These are phyloP conservation scores for Volucella inanis DNA, from an alignment of 2,888 invertebrate genomes.

Conservation along the genomic window DNA sequence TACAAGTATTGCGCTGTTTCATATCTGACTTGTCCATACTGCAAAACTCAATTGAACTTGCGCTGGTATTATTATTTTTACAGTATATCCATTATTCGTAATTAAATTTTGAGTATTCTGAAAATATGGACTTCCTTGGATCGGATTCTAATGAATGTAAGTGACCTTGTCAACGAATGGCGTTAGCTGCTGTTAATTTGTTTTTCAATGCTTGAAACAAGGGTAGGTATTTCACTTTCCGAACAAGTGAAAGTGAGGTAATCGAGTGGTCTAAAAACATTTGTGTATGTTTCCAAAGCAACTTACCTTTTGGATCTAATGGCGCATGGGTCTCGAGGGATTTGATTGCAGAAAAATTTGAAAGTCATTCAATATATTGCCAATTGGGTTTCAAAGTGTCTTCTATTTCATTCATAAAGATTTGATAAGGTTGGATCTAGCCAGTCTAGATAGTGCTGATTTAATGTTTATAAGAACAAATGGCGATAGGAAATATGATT, in stretches of 20 bases:
- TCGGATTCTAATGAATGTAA: neutral
- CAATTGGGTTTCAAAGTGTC: too few relatives aligned
- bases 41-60: neutral
- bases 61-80: slow-evolving; percentile 44
- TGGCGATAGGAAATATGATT: too few relatives aligned
- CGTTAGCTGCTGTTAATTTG: neutral
- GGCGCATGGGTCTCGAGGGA: too few relatives aligned
- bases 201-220: slow-evolving; percentile 35
- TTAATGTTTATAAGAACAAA: too few relatives aligned
- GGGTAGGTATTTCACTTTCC: neutral
- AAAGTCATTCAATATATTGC: too few relatives aligned
- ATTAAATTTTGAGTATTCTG: neutral
- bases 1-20: slow-evolving; percentile 87
- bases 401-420: too few relatives aligned
- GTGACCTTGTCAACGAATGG: slow-evolving; percentile 36
- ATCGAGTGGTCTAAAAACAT: slow-evolving; percentile 50
- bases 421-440: too few relatives aligned
- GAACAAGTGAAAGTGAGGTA: slow-evolving; percentile 2
- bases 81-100: neutral
- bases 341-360: too few relatives aligned
- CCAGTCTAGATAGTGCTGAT: too few relatives aligned
- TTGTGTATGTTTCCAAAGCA: slow-evolving; percentile 31
- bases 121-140: neutral
- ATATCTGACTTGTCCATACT: slow-evolving; percentile 37
- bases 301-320: slow-evolving; percentile 47